Percentiles rank a stretch among this genome's conserved stretches.
phyloP scores from a whole-genome alignment of 2,888 invertebrate genomes.

The Sarcophaga carnaria region DNA sequence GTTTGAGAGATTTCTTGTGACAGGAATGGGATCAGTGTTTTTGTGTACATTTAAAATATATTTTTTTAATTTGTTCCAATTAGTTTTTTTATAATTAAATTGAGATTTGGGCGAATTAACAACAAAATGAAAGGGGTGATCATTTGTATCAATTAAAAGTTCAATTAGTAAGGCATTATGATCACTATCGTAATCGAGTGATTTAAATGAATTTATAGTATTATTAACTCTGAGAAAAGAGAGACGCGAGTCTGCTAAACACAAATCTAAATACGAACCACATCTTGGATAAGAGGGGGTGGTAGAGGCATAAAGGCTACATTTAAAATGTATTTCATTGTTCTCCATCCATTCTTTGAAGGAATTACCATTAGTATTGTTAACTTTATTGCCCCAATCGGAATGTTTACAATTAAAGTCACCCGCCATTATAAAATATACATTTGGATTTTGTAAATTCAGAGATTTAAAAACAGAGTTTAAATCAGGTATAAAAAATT shows the following conservation, averaged over 20 bases:
- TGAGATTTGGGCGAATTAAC: conserved; percentile 2
- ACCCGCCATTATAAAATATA: conserved; percentile 29
- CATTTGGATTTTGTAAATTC: conserved; percentile 43
- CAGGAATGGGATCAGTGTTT: conserved; percentile 22
- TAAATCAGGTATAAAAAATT: no score
- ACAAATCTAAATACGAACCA: conserved; percentile 51
- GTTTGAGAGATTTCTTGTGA: no score
- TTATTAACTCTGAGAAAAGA: no score
- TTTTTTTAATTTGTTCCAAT: conserved; percentile 43
- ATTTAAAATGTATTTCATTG: conserved; percentile 44
- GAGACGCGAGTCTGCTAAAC: conserved; percentile 41
- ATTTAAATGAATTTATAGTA: neutral
- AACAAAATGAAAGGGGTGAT: conserved; percentile 30
- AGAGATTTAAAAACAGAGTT: neutral
- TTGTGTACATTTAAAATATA: conserved; percentile 1
- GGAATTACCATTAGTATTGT: conserved; percentile 35
- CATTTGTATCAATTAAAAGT: conserved; percentile 37
- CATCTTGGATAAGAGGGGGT: conserved; percentile 43
- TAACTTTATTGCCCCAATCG: conserved; percentile 44
- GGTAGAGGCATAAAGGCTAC: conserved; percentile 49
- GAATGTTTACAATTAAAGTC: conserved; percentile 35
- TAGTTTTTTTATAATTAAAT: conserved; percentile 55
- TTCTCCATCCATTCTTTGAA: conserved; percentile 16
- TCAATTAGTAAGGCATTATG: conserved; percentile 19
- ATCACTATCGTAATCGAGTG: conserved; percentile 28